Conservation (phyloP, 2,113 vertebrate genomes). For the Calypte anna region DNA sequence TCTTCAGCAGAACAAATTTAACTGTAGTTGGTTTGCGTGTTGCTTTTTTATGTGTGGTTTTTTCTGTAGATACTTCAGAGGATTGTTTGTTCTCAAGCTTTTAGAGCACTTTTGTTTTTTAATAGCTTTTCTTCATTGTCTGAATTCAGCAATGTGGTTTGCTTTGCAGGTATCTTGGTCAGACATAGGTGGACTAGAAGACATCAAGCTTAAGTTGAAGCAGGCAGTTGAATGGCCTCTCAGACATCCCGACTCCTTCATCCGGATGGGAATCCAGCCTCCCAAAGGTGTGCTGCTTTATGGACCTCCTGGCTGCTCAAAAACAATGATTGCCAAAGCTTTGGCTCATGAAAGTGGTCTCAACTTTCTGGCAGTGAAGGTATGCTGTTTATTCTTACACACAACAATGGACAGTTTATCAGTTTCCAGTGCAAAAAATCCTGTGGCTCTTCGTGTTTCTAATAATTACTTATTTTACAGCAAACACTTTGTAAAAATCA, state of each 20-base stretch:
- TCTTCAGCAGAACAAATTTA: background rate
- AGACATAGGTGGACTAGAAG: slow-evolving; percentile 95
- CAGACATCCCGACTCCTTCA: slow-evolving; percentile 90
- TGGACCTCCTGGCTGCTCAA: slow-evolving; percentile 97
- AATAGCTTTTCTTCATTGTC: background rate
- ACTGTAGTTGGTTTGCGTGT: background rate
- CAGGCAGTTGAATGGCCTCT: slow-evolving; percentile 98
- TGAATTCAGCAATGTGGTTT: background rate
- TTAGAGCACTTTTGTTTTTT: background rate
- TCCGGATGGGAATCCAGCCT: slow-evolving; percentile 90
- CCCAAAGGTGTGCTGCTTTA: slow-evolving; percentile 94
- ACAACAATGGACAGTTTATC: background rate
- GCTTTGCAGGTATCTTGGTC: slow-evolving; percentile 88
- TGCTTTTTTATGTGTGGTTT: background rate
- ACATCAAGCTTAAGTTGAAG: slow-evolving; percentile 92
- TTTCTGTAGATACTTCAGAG: background rate
- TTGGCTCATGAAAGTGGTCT: slow-evolving; percentile 94
- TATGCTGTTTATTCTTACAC: slow-evolving; percentile 29
- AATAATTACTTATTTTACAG: background rate
- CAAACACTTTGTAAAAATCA: background rate
- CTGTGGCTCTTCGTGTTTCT: background rate
- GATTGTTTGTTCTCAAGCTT: background rate
- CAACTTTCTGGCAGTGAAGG: slow-evolving; percentile 96
- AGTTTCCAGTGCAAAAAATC: background rate
- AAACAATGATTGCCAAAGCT: slow-evolving; percentile 98